Evolutionary conservation across 2,888 invertebrate genomes (phyloP), one percentile per base, ranked within the genome.

Genomic region (Habroteleia sp.): DNA sequence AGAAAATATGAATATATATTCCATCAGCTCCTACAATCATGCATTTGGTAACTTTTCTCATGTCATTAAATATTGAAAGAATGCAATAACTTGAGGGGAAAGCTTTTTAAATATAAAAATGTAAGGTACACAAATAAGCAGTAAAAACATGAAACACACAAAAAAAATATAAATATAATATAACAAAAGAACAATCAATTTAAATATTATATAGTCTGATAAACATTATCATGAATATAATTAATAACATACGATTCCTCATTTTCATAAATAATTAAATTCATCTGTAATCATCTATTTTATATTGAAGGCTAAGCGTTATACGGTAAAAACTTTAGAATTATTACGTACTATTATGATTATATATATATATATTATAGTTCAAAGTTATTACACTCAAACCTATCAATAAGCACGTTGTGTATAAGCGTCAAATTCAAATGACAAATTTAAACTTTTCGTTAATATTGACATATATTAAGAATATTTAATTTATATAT

Each of bases 211-310:
- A 50, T 41, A 39, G 39, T 48, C 48, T 48, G 62, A 62, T 48
- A 48, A 48, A 31, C 62, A 48, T 62, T 48, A 50, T 62, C 31
- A 31, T 62, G 23, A 50, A 62, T 39, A 62, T 50, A 62, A 62
- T 62, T 31, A 48, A 48, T 48, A 48, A 44, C 23, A 58, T 13
- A 16, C 37, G 23, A 63, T 37, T 44, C 14, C 11, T 11, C 13
- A 20, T 54, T 65, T 65, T 41, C 44, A 54, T 54, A 54, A 65
- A 27, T 41, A n/a, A 52, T 33, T 54, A 39, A 44, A 20, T 44
- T 65, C 54, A 11, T 44, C 44, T 65, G 27, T 65, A 35, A 54
- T 44, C 35, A 54, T 65, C 54, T 54, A 29, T 65, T 65, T 63
- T 35, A 62, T 62, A 63, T 41, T 17, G 39, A 46, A 48, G 2